Conservation (phyloP, 2,797 vertebrate genomes). For the Poecilia velifera region DNA sequence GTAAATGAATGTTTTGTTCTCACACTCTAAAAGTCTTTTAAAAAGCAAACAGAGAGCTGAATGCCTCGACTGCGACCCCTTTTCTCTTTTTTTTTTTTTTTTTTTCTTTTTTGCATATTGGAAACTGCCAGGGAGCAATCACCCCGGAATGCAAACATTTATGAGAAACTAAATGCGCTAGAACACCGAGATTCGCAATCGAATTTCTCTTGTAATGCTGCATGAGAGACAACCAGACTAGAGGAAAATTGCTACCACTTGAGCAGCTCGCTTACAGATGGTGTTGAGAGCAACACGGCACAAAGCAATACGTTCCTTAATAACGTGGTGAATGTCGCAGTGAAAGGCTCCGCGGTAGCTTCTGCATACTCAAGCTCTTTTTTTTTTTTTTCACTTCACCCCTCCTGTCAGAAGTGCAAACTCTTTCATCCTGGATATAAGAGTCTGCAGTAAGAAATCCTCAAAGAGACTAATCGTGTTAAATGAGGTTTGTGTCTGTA, state of each 20-base stretch:
- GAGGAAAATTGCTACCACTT: constrained; percentile 74
- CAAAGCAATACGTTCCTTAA: constrained; percentile 71
- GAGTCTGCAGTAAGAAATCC: constrained; percentile 71
- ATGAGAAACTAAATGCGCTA: constrained; percentile 80
- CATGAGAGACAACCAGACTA: constrained; percentile 60
- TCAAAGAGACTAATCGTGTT: constrained; percentile 78
- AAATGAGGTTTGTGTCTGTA: constrained; percentile 73
- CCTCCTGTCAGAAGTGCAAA: constrained; percentile 60
- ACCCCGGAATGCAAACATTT: constrained; percentile 80
- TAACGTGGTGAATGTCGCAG: constrained; percentile 72
- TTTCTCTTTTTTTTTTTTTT: constrained; percentile 45
- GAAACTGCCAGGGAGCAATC: constrained; percentile 78
- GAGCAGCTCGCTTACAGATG: constrained; percentile 68
- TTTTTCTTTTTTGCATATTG: constrained; percentile 48
- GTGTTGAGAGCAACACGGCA: constrained; percentile 65
- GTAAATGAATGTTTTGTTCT: constrained; percentile 17
- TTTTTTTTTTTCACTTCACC: not conserved
- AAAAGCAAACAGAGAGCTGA: constrained; percentile 30
- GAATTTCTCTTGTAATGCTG: constrained; percentile 71
- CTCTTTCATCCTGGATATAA: constrained; percentile 72
- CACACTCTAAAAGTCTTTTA: constrained; percentile 29
- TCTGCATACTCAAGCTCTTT: constrained; percentile 57
- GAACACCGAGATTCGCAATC: constrained; percentile 79
- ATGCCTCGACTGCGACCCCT: constrained; percentile 44
- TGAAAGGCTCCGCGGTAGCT: constrained; percentile 57